phyloP scores from a whole-genome alignment of 2,113 vertebrate genomes.

The Tor tambroides region DNA sequence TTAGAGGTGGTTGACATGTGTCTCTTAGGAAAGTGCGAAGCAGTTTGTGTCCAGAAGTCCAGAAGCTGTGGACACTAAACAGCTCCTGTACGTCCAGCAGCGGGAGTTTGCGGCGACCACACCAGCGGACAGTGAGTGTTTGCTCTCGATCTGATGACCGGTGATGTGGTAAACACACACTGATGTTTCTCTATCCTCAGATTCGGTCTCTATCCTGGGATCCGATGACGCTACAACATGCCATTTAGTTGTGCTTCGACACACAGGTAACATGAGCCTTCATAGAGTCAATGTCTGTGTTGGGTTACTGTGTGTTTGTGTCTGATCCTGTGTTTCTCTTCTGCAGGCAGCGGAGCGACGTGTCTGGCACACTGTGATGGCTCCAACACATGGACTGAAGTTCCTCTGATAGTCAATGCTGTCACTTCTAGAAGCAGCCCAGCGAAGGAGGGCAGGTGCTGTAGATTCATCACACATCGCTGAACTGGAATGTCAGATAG shows the following conservation, averaged over 20 bases:
- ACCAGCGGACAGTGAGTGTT: slow-evolving; percentile 84
- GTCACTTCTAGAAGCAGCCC: slow-evolving; percentile 78
- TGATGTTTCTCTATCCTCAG: slow-evolving; percentile 69
- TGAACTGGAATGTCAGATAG: too few relatives aligned
- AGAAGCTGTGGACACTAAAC: slow-evolving; percentile 84
- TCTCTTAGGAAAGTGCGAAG: slow-evolving; percentile 86
- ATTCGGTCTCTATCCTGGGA: slow-evolving; percentile 75
- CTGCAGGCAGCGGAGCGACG: slow-evolving; percentile 87
- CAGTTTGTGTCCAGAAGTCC: slow-evolving; percentile 81
- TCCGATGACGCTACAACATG: too few relatives aligned
- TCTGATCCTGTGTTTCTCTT: background rate
- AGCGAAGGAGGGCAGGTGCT: slow-evolving; percentile 83
- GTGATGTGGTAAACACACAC: background rate
- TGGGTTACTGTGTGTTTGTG: background rate
- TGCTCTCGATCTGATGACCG: background rate
- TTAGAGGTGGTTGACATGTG: slow-evolving; percentile 38
- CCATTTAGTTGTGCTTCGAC: too few relatives aligned
- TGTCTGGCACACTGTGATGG: slow-evolving; percentile 94
- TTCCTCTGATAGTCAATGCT: slow-evolving; percentile 81
- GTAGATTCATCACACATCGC: background rate
- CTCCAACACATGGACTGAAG: slow-evolving; percentile 84
- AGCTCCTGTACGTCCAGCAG: slow-evolving; percentile 92
- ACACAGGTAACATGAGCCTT: too few relatives aligned
- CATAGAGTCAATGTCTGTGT: too few relatives aligned
- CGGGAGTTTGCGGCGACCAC: slow-evolving; percentile 94